Conservation (phyloP, 2,797 vertebrate genomes). For the Ciconia nigra region DNA sequence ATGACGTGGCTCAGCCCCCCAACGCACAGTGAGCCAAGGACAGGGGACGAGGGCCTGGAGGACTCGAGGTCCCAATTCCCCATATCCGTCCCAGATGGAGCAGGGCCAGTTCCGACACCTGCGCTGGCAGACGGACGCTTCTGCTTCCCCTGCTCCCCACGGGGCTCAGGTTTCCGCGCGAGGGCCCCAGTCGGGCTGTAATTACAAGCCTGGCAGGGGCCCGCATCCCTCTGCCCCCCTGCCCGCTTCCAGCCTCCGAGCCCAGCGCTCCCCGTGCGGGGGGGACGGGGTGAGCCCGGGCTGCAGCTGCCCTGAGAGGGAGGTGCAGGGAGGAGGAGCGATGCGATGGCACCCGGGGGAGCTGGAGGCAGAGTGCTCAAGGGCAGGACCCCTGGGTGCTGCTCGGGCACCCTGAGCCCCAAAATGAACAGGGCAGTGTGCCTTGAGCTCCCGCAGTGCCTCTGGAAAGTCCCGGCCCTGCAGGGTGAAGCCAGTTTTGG, state of each 20-base stretch:
- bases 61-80: background rate
- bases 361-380: background rate
- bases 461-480: background rate
- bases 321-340: background rate
- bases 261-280: rapidly evolving
- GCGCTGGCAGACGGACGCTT: background rate
- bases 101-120: background rate
- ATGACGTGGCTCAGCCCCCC: background rate
- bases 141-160: background rate
- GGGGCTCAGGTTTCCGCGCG: background rate
- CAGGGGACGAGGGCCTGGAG: rapidly evolving
- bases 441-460: rapidly evolving
- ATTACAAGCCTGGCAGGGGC: background rate
- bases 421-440: rapidly evolving
- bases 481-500: background rate
- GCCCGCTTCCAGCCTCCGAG: background rate
- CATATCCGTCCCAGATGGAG: background rate
- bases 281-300: background rate
- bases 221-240: background rate
- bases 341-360: background rate
- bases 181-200: background rate
- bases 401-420: background rate
- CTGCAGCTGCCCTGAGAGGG: background rate
- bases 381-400: background rate
- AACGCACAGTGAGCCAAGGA: rapidly evolving